Evolutionary conservation across 2,797 vertebrate genomes (phyloP), one percentile per base, ranked within the genome.

Genomic region (Trichosurus vulpecula): DNA sequence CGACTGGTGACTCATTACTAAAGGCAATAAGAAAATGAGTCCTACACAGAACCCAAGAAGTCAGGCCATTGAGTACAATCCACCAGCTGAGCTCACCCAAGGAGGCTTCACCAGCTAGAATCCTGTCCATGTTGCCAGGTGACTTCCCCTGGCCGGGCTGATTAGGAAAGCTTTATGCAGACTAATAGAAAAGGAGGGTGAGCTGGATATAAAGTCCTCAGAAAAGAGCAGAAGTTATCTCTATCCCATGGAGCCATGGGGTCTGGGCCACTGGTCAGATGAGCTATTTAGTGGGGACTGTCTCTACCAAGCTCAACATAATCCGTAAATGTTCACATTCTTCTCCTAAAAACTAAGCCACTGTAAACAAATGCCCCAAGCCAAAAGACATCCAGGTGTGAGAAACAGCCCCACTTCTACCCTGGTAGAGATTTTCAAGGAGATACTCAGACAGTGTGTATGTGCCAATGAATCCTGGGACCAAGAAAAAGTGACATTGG

Each of bases 21-120:
- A 97, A 92, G 93, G n/a, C 97, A 96, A 97, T 95, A 87, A 97
- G 55, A 96, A 95, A 97, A 97, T 96, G 97, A 47, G 51, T 74
- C 41, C 96, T 96, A 95, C 57, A 95, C 93, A 94, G 95, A 93
- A 35, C 66, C 92, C 22, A 94, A 74, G 94, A 93, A 57, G 81
- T 97, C 92, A 96, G 74, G 95, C 52, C 94, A 95, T 96, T 35
- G 95, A 56, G 53, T 30, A 92, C 92, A 93, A 97, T 53, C 57
- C 54, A 96, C 97, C 97, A 94, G 94, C 97, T 97, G 97, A 94
- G 95, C 91, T 66, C 35, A 6, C 61, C n/a, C 54, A 92, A 96
- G 91, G 90, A 97, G 94, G 91, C 95, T 95, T 97, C 97, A 96
- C 95, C 52, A 16, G 92, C 96, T 93, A 91, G 93, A 92, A 97